Evolutionary conservation across 2,888 invertebrate genomes (phyloP), one percentile per base, ranked within the genome.

Genomic region (Caenorhabditis macrosperma): DNA sequence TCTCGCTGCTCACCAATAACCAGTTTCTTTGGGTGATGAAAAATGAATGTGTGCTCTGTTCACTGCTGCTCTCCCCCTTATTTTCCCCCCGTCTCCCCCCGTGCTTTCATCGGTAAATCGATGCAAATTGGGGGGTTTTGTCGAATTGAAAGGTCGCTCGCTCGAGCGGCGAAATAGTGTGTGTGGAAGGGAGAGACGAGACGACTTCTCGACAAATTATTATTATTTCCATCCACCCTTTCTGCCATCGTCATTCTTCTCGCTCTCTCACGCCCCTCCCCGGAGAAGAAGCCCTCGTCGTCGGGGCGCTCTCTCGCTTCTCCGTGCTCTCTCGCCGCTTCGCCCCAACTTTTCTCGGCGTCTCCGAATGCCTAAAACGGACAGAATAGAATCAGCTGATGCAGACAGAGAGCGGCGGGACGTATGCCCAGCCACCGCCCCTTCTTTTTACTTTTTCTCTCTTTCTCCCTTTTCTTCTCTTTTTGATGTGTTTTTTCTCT

Each of bases 361-460:
- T 38, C 38, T 38, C 15, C 7, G 38, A 10, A 24, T 26, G 30
- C 44, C 55, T 52, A 55, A 67, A 46, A 67, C 3, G 41, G 66
- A 15, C 7, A 15, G 30, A n/a, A n/a, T n/a, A 24, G 68, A 69
- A 69, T 69, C 68, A 69, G 68, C 68, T 69, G 68, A 69, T 69
- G 46, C n/a, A n/a, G n/a, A n/a, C n/a, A n/a, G n/a, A n/a, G n/a
- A n/a, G n/a, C n/a, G n/a, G n/a, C n/a, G n/a, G n/a, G n/a, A n/a
- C n/a, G n/a, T n/a, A n/a, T n/a, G n/a, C 50, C 48, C 48, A 38
- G 38, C 9, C 38, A n/a, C 48, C 41, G 12, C 22, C 46, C n/a
- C 67, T 55, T 22, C 26, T 33, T 24, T 57, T 59, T 44, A 48
- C 26, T 50, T 22, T 50, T 15, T 50, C 55, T 10, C 52, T 63